Evolutionary conservation across 2,888 invertebrate genomes (phyloP).

Genomic region (Hymenopus coronatus): DNA sequence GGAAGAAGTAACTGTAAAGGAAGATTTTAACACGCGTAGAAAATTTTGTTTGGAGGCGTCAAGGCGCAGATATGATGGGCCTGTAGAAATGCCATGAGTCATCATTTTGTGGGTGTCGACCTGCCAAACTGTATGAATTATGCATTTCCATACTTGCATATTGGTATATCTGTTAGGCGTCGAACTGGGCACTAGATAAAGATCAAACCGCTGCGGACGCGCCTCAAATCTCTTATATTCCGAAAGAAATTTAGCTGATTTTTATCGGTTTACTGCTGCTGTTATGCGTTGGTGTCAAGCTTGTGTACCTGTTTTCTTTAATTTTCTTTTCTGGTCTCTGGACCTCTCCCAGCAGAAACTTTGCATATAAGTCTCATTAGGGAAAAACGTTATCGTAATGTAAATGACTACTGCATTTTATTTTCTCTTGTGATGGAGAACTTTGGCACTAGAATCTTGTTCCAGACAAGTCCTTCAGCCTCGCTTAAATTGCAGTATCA

Average conservation of each 20-base stretch:
- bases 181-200: not conserved
- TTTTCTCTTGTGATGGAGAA: not conserved
- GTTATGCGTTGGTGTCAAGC: not conserved
- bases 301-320: not conserved
- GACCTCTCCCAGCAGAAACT: not conserved
- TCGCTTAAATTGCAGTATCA: not conserved
- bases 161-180: not conserved
- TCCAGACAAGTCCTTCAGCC: not conserved
- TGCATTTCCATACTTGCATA: not conserved
- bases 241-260: not conserved
- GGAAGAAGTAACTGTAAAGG: too few species aligned
- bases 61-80: not conserved
- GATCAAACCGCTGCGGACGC: not conserved
- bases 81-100: not conserved
- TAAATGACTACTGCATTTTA: not conserved
- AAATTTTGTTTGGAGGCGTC: not conserved
- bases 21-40: too few species aligned
- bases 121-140: not conserved
- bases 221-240: not conserved
- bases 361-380: not conserved
- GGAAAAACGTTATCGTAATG: not conserved
- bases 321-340: not conserved
- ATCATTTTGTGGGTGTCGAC: not conserved
- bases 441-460: not conserved
- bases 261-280: not conserved